Base-by-base conservation (phyloP, 2,797 vertebrate genomes). In the Novumbra hubbsi region DNA sequence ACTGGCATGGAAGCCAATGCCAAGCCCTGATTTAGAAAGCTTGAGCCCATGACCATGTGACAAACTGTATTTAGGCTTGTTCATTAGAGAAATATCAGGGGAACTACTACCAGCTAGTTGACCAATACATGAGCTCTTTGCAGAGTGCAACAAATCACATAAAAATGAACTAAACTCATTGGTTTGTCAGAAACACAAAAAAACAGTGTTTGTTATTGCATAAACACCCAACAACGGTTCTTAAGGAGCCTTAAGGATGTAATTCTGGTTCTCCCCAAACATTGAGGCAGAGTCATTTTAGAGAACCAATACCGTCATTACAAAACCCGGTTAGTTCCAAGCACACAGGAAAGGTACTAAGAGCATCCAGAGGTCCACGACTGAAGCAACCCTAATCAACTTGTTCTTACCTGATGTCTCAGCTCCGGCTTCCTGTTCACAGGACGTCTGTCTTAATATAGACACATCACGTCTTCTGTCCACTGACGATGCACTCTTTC, bases 321-420 rank as follows among this genome's bases (percentile, higher is more conserved):
- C 32, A 32, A 32, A 38, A 38, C 34, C 5, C 34, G 5, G 34
- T 38, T 38, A 38, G 34, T 45, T 14, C 41, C 41, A 12, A 45
- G 8, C 41, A 14, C 41, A 45, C 41, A 45, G 41, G 12, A 45
- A 45, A 45, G 41, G 34, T 38, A 7, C 34, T 38, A 38, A 3
- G 34, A 38, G 34, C 4, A 5, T 38, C 34, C 34, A 38, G 41
- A 12, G 41, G 41, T 12, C 41, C 41, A 45, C 14, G 41, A 14
- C 41, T 45, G 41, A 45, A 4, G 9, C 14, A 45, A 57, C 8
- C 9, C 9, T 57, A 3, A n/a, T 57, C 55, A 57, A 5, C 12
- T 21, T 11, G 55, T 45, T 45, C 81, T 19, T 85, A 88, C 85
- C 86, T 77, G 64, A 72, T 71, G 71, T 21, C 19, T 50, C 1